A percentile compares a stretch with the other conserved stretches of the same genome.
These are phyloP conservation scores for Leucozona laternaria DNA, from an alignment of 2,888 invertebrate species.

Conservation along the genomic window DNA sequence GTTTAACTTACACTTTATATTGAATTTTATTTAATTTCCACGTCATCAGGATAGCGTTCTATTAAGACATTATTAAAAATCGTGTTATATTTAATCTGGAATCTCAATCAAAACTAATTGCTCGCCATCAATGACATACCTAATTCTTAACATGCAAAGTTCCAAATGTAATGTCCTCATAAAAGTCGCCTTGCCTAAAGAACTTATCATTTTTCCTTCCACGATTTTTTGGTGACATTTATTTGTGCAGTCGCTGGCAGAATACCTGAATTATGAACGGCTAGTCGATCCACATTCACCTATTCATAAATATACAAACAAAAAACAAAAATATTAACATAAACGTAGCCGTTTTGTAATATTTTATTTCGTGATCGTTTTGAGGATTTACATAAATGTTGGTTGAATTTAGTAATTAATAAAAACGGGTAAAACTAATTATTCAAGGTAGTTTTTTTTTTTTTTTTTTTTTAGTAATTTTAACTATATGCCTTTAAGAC, in stretches of 20 bases:
- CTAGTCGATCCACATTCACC: constrained; percentile 53
- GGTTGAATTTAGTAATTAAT: constrained; percentile 60
- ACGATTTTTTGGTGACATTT: constrained; percentile 42
- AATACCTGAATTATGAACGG: constrained; percentile 56
- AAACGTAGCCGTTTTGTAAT: constrained; percentile 59
- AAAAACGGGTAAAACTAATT: constrained; percentile 21
- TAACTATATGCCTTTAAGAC: too few species aligned
- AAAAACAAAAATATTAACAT: constrained; percentile 45
- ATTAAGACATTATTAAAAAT: constrained; percentile 42
- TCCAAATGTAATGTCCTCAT: constrained; percentile 31
- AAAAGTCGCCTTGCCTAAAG: not conserved
- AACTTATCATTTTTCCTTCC: constrained; percentile 56
- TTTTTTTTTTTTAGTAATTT: too few species aligned
- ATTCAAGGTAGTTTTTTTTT: not conserved
- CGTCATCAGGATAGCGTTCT: not conserved
- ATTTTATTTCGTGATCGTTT: constrained; percentile 65
- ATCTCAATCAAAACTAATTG: constrained; percentile 66
- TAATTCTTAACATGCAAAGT: constrained; percentile 37
- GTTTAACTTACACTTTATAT: constrained; percentile 25
- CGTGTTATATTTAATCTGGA: constrained; percentile 58
- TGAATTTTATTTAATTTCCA: constrained; percentile 36
- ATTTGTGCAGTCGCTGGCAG: constrained; percentile 15
- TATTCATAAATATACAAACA: constrained; percentile 45
- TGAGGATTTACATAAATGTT: constrained; percentile 42
- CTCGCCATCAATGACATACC: constrained; percentile 2